Conservation (phyloP, 2,113 vertebrate genomes). For the Pelusios castaneus region DNA sequence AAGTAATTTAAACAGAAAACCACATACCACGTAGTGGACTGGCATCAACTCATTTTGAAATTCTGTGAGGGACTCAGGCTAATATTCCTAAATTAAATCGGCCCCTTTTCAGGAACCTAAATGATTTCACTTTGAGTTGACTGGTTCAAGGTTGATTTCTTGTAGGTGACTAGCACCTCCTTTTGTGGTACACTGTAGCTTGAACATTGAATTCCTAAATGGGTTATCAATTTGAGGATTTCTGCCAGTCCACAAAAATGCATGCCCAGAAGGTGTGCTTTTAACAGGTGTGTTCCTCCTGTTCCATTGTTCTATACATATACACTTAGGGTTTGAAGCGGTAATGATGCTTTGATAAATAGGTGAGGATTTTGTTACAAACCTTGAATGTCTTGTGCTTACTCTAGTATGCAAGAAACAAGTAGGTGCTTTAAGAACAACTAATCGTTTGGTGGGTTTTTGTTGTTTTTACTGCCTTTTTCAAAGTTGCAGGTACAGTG, state of each 20-base stretch:
- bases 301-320: conserved; percentile 69
- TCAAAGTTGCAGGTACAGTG: conserved; percentile 65
- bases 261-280: conserved; percentile 68
- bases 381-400: conserved; percentile 74
- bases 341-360: conserved; percentile 55
- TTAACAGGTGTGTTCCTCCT: conserved; percentile 46
- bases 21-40: not conserved
- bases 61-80: not conserved
- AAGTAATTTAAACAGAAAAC: conserved; percentile 7
- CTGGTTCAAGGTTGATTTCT: conserved; percentile 29
- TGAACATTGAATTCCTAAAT: conserved; percentile 37
- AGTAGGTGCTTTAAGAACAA: conserved; percentile 76
- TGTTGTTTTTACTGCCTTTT: conserved; percentile 66
- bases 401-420: conserved; percentile 73
- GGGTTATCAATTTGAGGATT: conserved; percentile 55
- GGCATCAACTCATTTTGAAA: conserved; percentile 23
- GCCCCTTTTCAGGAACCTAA: conserved; percentile 31
- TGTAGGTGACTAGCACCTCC: conserved; percentile 52
- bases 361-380: conserved; percentile 73
- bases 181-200: conserved; percentile 44
- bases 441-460: conserved; percentile 46
- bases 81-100: not conserved
- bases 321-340: conserved; percentile 81
- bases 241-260: conserved; percentile 51
- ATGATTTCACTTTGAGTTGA: conserved; percentile 27